Evolutionary conservation across 2,113 vertebrate genomes (phyloP).

Genomic region (Pandion haliaetus): DNA sequence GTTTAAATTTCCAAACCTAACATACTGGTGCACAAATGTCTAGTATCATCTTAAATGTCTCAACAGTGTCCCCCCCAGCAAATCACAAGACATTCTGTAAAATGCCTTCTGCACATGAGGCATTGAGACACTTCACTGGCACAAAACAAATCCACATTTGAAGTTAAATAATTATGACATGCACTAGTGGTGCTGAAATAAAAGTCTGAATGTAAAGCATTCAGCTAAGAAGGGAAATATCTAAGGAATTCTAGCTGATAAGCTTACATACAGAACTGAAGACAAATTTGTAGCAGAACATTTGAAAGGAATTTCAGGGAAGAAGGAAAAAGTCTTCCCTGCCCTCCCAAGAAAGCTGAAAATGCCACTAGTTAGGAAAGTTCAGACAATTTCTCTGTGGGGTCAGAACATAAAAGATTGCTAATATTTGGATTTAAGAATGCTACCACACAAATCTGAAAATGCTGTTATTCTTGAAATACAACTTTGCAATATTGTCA

Average conservation of each 20-base stretch:
- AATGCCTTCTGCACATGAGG: not conserved
- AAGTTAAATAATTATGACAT: not conserved
- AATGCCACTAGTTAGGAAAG: not conserved
- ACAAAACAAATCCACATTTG: not conserved
- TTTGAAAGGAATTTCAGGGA: not conserved
- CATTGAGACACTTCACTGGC: not conserved
- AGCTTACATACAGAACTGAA: not conserved
- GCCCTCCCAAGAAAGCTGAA: not conserved
- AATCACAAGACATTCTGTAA: not conserved
- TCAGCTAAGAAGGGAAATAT: not conserved
- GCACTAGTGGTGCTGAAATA: not conserved
- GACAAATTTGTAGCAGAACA: not conserved
- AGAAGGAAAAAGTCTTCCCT: not conserved
- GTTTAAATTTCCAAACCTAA: not conserved
- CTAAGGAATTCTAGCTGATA: not conserved
- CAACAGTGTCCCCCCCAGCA: not conserved
- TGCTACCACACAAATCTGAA: not conserved
- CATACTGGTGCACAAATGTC: not conserved
- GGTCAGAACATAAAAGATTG: not conserved
- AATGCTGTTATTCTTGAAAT: not conserved
- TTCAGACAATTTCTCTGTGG: not conserved
- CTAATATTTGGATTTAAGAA: not conserved
- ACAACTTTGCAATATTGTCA: not conserved
- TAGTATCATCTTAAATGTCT: not conserved
- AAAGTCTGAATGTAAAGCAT: not conserved